Evolutionary conservation across 2,888 invertebrate species (phyloP).

Genomic region (Arrhopalites spinosus): DNA sequence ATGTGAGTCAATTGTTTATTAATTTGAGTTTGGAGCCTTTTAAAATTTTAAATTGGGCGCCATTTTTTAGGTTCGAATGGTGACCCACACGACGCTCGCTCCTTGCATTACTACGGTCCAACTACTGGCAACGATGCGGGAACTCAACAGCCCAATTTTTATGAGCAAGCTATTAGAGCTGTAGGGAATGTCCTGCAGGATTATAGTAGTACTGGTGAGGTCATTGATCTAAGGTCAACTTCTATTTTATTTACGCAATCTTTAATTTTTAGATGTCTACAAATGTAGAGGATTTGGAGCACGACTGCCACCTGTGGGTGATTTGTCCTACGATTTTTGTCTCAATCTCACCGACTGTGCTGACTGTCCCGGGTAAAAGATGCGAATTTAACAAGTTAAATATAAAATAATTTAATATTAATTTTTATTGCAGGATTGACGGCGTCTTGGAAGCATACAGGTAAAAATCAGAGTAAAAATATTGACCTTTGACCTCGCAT

Average conservation of each 20-base stretch:
- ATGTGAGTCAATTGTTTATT: background rate
- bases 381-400: background rate
- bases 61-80: conserved; percentile 14
- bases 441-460: conserved; percentile 62
- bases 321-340: conserved; percentile 62
- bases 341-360: conserved; percentile 57
- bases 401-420: background rate
- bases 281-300: conserved; percentile 59
- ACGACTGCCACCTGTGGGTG: conserved; percentile 61
- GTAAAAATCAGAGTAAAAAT: conserved; percentile 16
- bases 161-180: conserved; percentile 60
- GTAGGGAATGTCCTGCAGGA: conserved; percentile 62
- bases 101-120: conserved; percentile 45
- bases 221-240: too few relatives aligned
- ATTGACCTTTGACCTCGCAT: too few relatives aligned
- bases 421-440: conserved; percentile 61
- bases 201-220: conserved; percentile 58
- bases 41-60: background rate
- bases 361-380: background rate
- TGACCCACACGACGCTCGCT: conserved; percentile 23
- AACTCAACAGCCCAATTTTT: conserved; percentile 58
- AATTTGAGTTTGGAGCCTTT: background rate
- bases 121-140: too few relatives aligned
- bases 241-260: too few relatives aligned
- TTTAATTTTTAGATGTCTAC: too few relatives aligned